phyloP scores from a whole-genome alignment of 2,888 invertebrate genomes.

The Euzophera pinguis region DNA sequence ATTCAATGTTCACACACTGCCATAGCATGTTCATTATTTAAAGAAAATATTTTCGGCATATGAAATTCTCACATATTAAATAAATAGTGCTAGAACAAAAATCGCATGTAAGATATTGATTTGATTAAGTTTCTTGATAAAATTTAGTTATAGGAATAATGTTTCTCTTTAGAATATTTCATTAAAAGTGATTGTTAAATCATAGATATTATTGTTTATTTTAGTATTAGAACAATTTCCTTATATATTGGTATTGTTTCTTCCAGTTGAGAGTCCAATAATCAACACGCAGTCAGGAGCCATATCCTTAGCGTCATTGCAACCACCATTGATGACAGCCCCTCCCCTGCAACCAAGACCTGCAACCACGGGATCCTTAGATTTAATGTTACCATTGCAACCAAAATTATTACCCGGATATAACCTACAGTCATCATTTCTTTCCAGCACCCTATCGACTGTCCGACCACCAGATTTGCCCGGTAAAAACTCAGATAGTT shows the following conservation, averaged over 20 bases:
- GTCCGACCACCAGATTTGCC: constrained; percentile 64
- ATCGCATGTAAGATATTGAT: too few species aligned
- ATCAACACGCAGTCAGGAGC: constrained; percentile 69
- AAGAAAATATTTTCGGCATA: too few species aligned
- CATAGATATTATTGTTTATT: neutral
- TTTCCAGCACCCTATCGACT: constrained; percentile 75
- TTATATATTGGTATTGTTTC: constrained; percentile 31
- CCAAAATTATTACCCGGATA: constrained; percentile 83
- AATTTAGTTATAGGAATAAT: too few species aligned
- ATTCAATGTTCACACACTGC: too few species aligned
- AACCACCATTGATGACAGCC: constrained; percentile 74
- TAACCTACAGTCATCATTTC: constrained; percentile 69
- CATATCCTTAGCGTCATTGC: constrained; percentile 74
- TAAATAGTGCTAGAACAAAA: too few species aligned
- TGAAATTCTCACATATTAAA: too few species aligned
- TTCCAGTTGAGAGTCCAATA: constrained; percentile 80
- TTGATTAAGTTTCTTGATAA: too few species aligned
- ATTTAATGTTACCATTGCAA: constrained; percentile 85
- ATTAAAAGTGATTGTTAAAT: neutral
- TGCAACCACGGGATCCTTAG: constrained; percentile 84
- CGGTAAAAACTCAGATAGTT: constrained; percentile 35
- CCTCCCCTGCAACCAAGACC: constrained; percentile 84
- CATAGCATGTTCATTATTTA: too few species aligned
- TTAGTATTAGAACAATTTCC: neutral
- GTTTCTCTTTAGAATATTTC: neutral